phyloP scores from a whole-genome alignment of 1,140 invertebrate genomes.

The Zophobas atratus region DNA sequence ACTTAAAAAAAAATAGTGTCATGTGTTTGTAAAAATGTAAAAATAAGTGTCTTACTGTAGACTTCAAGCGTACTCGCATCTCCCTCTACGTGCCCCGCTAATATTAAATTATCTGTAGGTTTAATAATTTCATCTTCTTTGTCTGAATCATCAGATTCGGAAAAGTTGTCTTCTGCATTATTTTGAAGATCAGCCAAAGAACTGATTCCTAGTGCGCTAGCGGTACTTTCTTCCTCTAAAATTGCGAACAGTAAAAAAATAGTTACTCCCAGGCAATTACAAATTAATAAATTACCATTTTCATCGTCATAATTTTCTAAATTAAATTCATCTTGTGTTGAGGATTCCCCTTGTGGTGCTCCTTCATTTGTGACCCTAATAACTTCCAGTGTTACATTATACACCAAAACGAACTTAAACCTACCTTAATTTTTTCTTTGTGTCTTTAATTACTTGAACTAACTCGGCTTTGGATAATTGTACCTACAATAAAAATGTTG shows the following conservation, averaged over 20 bases:
- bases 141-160: constrained; percentile 84
- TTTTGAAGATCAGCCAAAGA: constrained; percentile 71
- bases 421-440: constrained; percentile 78
- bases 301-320: constrained; percentile 84
- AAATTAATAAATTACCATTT: constrained; percentile 67
- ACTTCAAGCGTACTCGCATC: constrained; percentile 91
- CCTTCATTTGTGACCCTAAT: constrained; percentile 18
- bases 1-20: constrained; percentile 74
- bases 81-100: constrained; percentile 89
- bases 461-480: constrained; percentile 69
- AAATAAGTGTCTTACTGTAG: constrained; percentile 75
- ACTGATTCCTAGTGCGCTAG: constrained; percentile 67
- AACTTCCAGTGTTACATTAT: not conserved
- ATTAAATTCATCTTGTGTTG: constrained; percentile 76
- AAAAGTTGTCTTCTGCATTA: constrained; percentile 75
- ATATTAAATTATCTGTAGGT: constrained; percentile 91
- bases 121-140: constrained; percentile 93
- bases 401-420: constrained; percentile 34
- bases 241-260: constrained; percentile 31
- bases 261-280: too few species aligned
- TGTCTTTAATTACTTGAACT: constrained; percentile 80
- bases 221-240: constrained; percentile 64
- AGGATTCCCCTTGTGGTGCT: constrained; percentile 63
- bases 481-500: constrained; percentile 54
- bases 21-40: not conserved